phyloP scores from a whole-genome alignment of 2,113 vertebrate genomes.

The Oenanthe melanoleuca region DNA sequence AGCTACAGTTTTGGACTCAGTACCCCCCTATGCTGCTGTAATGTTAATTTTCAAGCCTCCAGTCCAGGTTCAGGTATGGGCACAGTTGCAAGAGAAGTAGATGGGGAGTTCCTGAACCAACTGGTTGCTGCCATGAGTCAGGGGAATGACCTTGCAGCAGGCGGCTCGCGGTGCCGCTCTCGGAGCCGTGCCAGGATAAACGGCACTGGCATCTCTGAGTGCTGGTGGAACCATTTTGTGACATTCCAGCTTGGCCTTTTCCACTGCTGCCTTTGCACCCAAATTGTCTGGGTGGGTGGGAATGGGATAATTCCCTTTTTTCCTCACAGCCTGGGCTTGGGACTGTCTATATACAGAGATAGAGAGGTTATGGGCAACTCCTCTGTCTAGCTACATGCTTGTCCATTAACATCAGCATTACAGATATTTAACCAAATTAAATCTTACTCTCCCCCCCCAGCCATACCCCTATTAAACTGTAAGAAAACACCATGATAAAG shows the following conservation, averaged over 20 bases:
- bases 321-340: background rate
- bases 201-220: background rate
- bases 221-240: constrained; percentile 55
- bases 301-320: background rate
- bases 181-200: constrained; percentile 23
- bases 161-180: background rate
- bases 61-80: background rate
- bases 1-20: background rate
- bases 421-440: background rate
- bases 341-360: rapidly evolving
- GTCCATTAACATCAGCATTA: background rate
- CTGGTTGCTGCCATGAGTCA: constrained; percentile 24
- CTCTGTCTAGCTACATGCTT: background rate
- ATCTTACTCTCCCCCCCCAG: background rate
- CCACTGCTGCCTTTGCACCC: background rate
- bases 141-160: constrained; percentile 61
- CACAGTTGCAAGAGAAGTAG: background rate
- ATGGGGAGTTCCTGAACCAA: constrained; percentile 15
- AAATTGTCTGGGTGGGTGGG: background rate
- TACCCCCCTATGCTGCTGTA: background rate
- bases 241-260: background rate
- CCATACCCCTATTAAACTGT: background rate
- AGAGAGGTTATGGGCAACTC: background rate
- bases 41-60: background rate
- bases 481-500: background rate